Evolutionary conservation across 1,140 invertebrate genomes (phyloP), one percentile per base, ranked within the genome.

Genomic region (Drosophila paulistorum): DNA sequence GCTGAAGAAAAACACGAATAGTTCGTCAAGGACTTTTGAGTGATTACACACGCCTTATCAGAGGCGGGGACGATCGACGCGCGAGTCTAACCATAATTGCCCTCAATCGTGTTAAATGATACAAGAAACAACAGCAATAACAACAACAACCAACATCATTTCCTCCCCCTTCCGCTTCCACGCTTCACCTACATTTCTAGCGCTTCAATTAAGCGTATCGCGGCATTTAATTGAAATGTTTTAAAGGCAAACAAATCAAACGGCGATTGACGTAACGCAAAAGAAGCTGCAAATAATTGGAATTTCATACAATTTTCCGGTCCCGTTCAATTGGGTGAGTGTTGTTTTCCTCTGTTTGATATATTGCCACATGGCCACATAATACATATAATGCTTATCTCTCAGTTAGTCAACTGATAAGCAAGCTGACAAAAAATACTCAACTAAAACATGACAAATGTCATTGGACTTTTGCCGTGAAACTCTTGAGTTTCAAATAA

Each of bases 151-250:
- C 42, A 41, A 30, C 26, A 51, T 30, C 26, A 68, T 14, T 7
- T 2, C 14, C 13, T 35, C 35, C 35, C 10, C 35, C 37, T 11
- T 13, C 3, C 37, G 3, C 10, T 13, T 11, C 14, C 3, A 45
- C 7, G 45, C 45, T 48, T 51, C 45, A 23, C 45, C 45, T 23
- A 23, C 45, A 48, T 20, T 11, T 51, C 45, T 51, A 51, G 7
- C 45, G 45, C 45, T 51, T 51, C 81, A 86, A 85, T 86, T 87
- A 82, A 79, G 64, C 68, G 74, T 69, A 62, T 66, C 71, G 81
- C 79, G 82, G 64, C 64, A 58, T 68, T 83, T 85, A 86, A 86
- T 86, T 87, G 79, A 87, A 87, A 77, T 83, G 84, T 79, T 74
- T 51, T 72, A 64, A 75, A 58, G 68, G 71, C 81, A 68, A 77